These are phyloP conservation scores for Crax fasciolata DNA, from an alignment of 2,797 vertebrate genomes.

Conservation along the genomic window DNA sequence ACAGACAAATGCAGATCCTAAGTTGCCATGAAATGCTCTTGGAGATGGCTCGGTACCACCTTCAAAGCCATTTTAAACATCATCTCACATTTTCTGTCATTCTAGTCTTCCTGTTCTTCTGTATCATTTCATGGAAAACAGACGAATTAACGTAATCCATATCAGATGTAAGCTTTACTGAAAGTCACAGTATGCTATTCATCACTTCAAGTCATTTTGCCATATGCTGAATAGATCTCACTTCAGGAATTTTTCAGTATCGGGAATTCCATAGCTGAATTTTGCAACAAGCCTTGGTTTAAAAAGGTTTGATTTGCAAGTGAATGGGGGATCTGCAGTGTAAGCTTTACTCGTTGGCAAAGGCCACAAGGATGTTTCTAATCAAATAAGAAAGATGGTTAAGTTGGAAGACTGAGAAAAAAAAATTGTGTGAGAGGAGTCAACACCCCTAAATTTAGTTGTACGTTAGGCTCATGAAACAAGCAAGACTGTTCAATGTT, in stretches of 20 bases:
- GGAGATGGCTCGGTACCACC: background rate
- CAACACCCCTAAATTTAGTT: background rate
- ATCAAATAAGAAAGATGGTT: background rate
- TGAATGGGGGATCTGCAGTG: background rate
- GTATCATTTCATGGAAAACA: background rate
- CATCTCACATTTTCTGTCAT: background rate
- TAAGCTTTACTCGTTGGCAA: background rate
- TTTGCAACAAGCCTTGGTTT: background rate
- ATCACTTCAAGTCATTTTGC: background rate
- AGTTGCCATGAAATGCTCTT: background rate
- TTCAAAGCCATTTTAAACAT: background rate
- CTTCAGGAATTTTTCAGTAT: background rate
- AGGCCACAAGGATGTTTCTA: background rate
- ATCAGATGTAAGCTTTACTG: background rate
- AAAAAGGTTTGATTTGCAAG: background rate
- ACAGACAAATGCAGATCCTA: background rate
- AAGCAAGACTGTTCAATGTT: background rate
- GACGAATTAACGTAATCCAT: background rate
- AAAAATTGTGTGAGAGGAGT: background rate
- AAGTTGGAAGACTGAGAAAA: background rate
- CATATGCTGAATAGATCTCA: background rate
- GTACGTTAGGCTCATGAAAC: background rate
- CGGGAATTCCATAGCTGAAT: background rate
- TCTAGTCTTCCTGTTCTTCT: background rate
- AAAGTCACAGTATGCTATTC: background rate